Conservation (phyloP, 2,797 vertebrate species). For the Typhlichthys eigenmanni region DNA sequence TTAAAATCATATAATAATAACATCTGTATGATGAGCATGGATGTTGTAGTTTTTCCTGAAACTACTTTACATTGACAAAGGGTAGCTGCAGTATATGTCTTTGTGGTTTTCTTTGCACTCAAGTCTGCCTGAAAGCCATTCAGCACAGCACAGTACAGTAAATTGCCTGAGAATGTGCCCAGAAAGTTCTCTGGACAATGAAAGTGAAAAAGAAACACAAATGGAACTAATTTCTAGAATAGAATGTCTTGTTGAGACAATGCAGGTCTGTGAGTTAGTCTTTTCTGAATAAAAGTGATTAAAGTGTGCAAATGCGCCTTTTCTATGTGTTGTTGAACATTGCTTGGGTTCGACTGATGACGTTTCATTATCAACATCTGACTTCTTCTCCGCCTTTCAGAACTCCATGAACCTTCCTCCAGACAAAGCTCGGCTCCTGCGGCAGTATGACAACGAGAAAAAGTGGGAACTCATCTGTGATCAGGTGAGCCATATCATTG, state of each 20-base stretch:
- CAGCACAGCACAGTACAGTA: no score
- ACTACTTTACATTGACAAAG: no score
- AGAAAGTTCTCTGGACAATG: background rate
- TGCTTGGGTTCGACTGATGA: slow-evolving; percentile 22
- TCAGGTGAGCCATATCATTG: slow-evolving; percentile 79
- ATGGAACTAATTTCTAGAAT: no score
- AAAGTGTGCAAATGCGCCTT: background rate
- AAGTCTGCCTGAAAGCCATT: no score
- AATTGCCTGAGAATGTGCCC: no score
- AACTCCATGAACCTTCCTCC: slow-evolving; percentile 98
- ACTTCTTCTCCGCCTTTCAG: slow-evolving; percentile 68
- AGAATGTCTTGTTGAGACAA: no score
- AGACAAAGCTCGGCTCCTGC: slow-evolving; percentile 92
- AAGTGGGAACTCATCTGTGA: slow-evolving; percentile 99
- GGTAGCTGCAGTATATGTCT: no score
- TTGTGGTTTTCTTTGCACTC: no score
- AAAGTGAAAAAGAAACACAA: background rate
- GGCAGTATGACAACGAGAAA: slow-evolving; percentile 98
- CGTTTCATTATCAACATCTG: slow-evolving; percentile 24
- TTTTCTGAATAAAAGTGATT: background rate
- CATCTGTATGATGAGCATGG: no score
- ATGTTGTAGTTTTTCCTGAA: no score
- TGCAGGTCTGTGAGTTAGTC: no score
- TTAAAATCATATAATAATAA: no score
- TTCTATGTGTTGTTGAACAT: background rate